phyloP scores from a whole-genome alignment of 2,888 invertebrate genomes.

The Sialis fuliginosa region DNA sequence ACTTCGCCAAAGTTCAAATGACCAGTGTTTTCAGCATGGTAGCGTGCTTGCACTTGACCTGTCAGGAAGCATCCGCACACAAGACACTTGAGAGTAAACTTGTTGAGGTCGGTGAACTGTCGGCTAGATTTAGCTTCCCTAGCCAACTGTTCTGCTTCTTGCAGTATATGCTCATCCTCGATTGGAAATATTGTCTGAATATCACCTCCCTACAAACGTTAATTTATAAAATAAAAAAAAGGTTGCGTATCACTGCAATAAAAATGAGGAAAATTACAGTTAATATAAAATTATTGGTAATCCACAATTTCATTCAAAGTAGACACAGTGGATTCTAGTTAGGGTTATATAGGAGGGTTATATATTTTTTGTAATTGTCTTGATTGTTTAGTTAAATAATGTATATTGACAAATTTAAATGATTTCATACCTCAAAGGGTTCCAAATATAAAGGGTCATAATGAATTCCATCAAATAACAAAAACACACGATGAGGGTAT shows the following conservation, averaged over 20 bases:
- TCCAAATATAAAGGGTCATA: constrained; percentile 88
- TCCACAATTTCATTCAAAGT: too few relatives aligned
- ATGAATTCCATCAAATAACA: constrained; percentile 91
- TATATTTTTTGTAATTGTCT: too few relatives aligned
- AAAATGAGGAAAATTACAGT: too few relatives aligned
- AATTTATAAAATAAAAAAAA: constrained; percentile 6
- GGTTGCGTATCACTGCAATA: too few relatives aligned
- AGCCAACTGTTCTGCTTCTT: constrained; percentile 71
- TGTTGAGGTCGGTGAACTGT: constrained; percentile 80
- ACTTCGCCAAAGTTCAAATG: constrained; percentile 71
- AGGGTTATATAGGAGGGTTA: too few relatives aligned
- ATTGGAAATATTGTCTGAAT: constrained; percentile 68
- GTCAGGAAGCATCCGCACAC: constrained; percentile 59
- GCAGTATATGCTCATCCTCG: constrained; percentile 50
- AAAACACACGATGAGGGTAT: constrained; percentile 65
- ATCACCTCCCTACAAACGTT: constrained; percentile 41
- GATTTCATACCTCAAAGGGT: constrained; percentile 46
- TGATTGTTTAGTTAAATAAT: too few relatives aligned
- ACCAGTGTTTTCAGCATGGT: constrained; percentile 69
- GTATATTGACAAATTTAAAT: too few relatives aligned
- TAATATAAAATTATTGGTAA: too few relatives aligned
- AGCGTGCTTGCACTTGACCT: constrained; percentile 67
- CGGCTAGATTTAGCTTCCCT: constrained; percentile 74
- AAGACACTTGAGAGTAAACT: constrained; percentile 69
- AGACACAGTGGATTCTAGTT: too few relatives aligned